Evolutionary conservation across 2,888 invertebrate genomes (phyloP), one percentile per base, ranked within the genome.

Genomic region (Volucella inanis): DNA sequence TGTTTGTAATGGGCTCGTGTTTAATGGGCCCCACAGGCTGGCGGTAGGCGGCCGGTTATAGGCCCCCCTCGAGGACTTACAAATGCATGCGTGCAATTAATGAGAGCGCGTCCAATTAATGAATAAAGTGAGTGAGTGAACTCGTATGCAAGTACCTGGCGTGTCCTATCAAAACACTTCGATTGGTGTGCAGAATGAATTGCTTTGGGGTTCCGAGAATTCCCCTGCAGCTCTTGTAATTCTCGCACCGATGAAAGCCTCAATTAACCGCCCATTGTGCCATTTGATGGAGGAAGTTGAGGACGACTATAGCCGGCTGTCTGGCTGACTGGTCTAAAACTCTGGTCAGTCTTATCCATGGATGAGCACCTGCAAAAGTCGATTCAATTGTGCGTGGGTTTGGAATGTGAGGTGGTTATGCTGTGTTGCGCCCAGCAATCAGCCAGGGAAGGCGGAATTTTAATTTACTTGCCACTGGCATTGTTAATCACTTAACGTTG

Each of bases 241-340:
- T 77, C 68, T 79, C 62, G 71, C 71, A 39, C 31, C 85, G 85
- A 68, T 86, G 82, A 86, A 86, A 74, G 82, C 86, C 59, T 74
- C 77, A 86, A 86, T 86, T 86, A 82, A 86, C 86, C 82, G 77
- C 86, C 86, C 86, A 86, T 86, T 65, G 86, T 59, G 81, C 41
- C 22, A 52, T 65, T 68, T 67, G 80, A 70, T 70, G 52, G 18
- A 22, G 38, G 68, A 59, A 59, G 45, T 47, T 41, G 15, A 12
- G 45, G 47, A 41, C 8, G 18, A 50, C 45, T 4, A 0, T 1
- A 6, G 31, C 31, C 31, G 31, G 6, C 31, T 31, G 6, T 31
- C 31, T 31, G 31, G 31, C 31, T 31, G 31, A 3, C 31, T 6
- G 31, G 31, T 31, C 31, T 6, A 31, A 31, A 31, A 31, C 31